Conservation (phyloP, 2,888 invertebrate species). For the Cheilosia scutellata region DNA sequence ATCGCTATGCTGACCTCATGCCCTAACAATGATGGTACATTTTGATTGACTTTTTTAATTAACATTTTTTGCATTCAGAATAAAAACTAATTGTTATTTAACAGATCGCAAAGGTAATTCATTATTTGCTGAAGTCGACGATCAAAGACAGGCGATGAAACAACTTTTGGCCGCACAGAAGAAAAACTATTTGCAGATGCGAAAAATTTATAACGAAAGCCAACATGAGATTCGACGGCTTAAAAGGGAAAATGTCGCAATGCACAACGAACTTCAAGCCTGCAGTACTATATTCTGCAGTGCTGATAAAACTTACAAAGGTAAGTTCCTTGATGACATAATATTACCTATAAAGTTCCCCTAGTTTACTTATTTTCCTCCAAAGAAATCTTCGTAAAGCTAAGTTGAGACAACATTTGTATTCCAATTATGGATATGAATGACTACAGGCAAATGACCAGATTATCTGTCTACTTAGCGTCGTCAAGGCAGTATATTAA, state of each 20-base stretch:
- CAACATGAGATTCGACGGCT: conserved; percentile 82
- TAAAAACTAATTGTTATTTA: not conserved
- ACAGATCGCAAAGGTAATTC: conserved; percentile 87
- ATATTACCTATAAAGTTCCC: not conserved
- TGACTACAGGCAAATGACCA: too few species aligned
- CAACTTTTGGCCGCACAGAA: conserved; percentile 86
- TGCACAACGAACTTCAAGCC: conserved; percentile 82
- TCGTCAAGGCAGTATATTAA: too few species aligned
- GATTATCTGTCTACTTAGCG: too few species aligned
- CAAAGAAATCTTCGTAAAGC: too few species aligned
- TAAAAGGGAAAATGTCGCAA: conserved; percentile 83
- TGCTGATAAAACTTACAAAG: conserved; percentile 82
- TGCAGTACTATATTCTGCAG: conserved; percentile 83
- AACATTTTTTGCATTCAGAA: not conserved
- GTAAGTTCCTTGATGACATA: conserved; percentile 74
- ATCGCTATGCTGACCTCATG: conserved; percentile 79
- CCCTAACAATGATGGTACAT: conserved; percentile 80
- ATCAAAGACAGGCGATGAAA: conserved; percentile 87
- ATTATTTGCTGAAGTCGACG: conserved; percentile 88
- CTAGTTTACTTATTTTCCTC: not conserved
- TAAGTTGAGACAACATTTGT: too few species aligned
- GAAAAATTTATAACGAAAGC: conserved; percentile 81
- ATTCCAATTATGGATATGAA: too few species aligned
- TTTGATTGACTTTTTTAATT: not conserved
- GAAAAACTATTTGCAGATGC: conserved; percentile 85